A percentile compares a stretch with the other conserved stretches of the same genome.
Evolutionary conservation across 1,140 invertebrate species (phyloP).

Genomic region (Chlorops oryzae): DNA sequence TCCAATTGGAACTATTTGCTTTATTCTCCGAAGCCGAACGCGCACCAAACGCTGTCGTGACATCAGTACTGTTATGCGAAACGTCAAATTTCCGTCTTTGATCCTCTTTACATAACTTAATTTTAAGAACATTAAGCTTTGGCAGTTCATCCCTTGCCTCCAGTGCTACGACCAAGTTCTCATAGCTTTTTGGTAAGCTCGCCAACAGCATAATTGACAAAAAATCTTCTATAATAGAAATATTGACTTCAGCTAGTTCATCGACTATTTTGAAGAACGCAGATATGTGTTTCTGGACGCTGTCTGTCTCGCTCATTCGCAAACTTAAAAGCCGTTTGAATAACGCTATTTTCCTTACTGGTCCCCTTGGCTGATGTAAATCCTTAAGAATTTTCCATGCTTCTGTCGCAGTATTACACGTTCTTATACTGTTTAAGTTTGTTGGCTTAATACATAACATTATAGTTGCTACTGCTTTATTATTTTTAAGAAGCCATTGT

Average conservation of each 20-base stretch:
- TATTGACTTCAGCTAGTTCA: constrained; percentile 11
- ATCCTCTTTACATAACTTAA: constrained; percentile 12
- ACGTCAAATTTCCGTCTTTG: constrained; percentile 6
- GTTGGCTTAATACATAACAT: constrained; percentile 3
- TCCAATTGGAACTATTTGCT: not conserved
- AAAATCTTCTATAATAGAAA: constrained; percentile 12
- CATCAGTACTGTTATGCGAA: not conserved
- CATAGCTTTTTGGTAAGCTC: constrained; percentile 4
- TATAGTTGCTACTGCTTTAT: constrained; percentile 8
- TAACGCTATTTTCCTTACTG: constrained; percentile 11
- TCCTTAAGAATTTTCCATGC: constrained; percentile 8
- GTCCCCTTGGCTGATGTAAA: constrained; percentile 12
- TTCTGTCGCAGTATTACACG: constrained; percentile 1
- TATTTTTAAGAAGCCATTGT: not conserved
- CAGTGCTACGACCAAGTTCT: constrained; percentile 16
- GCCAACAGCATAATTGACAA: constrained; percentile 12
- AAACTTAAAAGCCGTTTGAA: constrained; percentile 12
- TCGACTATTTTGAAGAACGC: constrained; percentile 9
- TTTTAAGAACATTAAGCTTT: constrained; percentile 6
- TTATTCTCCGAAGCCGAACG: not conserved
- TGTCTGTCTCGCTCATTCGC: constrained; percentile 1
- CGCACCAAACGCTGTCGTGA: not conserved
- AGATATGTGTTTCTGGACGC: constrained; percentile 1
- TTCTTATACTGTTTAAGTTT: constrained; percentile 12
- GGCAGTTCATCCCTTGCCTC: constrained; percentile 14